These are phyloP conservation scores for Ophthalmolycus amberensis DNA, from an alignment of 2,113 vertebrate species.

Conservation along the genomic window DNA sequence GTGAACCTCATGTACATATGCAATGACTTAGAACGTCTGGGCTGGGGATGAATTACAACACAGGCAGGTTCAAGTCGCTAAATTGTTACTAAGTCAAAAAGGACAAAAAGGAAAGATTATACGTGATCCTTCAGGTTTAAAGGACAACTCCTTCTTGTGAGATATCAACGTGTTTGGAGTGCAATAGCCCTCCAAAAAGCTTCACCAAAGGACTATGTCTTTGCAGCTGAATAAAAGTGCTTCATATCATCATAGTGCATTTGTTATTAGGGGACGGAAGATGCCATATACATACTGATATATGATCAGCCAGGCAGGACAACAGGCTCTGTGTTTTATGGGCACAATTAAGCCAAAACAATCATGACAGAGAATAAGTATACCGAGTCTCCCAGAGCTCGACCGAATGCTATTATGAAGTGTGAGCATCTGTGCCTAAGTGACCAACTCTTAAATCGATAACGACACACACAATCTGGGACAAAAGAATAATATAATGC, in stretches of 20 bases:
- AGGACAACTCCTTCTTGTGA: not conserved
- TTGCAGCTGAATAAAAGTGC: conserved; percentile 10
- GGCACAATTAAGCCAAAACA: conserved; percentile 36
- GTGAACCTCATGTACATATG: conserved; percentile 27
- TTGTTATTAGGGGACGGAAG: not conserved
- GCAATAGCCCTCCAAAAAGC: not conserved
- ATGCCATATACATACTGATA: conserved; percentile 11
- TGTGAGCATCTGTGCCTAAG: conserved; percentile 48
- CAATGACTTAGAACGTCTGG: conserved; percentile 10
- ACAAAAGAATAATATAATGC: conserved; percentile 37
- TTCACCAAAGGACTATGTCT: not conserved
- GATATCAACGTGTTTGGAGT: not conserved
- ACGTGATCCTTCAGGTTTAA: not conserved
- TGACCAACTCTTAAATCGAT: conserved; percentile 60
- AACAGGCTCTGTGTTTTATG: conserved; percentile 21
- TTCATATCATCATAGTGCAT: conserved; percentile 1
- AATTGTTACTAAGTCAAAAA: conserved; percentile 30
- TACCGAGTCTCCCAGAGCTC: conserved; percentile 28
- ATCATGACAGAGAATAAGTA: conserved; percentile 18
- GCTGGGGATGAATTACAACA: conserved; percentile 15
- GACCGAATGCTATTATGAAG: conserved; percentile 41
- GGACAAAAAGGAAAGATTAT: conserved; percentile 13
- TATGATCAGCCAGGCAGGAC: conserved; percentile 25
- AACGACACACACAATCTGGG: conserved; percentile 50
- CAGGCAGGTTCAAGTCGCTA: conserved; percentile 1